Evolutionary conservation across 2,113 vertebrate species (phyloP).

Genomic region (Mastomys coucha): DNA sequence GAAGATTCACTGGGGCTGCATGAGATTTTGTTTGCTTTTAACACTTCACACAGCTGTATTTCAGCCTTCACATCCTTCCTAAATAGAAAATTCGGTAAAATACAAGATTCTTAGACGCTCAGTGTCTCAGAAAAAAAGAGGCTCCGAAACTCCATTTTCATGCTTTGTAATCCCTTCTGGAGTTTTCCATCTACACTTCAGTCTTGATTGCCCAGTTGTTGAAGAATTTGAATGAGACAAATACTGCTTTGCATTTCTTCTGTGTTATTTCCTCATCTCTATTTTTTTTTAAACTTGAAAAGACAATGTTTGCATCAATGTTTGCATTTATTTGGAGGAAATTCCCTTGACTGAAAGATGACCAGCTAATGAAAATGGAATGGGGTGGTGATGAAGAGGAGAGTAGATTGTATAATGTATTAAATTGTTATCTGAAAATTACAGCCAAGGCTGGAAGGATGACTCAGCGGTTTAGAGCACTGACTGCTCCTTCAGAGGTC

Average conservation of each 20-base stretch:
- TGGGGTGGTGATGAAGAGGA: not conserved
- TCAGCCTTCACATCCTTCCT: not conserved
- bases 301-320: not conserved
- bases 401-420: not conserved
- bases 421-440: constrained; percentile 3
- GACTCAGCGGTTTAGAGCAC: no score
- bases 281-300: not conserved
- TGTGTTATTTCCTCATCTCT: not conserved
- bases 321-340: not conserved
- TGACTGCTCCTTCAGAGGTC: no score
- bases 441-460: not conserved
- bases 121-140: not conserved
- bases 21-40: not conserved
- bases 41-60: not conserved
- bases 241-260: not conserved
- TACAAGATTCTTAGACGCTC: not conserved
- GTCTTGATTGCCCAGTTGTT: not conserved
- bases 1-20: not conserved
- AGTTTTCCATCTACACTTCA: not conserved
- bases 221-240: not conserved
- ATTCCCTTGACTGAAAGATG: not conserved
- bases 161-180: not conserved
- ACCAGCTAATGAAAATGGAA: not conserved
- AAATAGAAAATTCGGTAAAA: constrained; percentile 1
- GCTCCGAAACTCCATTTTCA: not conserved